These are phyloP conservation scores for Phycodurus eques DNA, from an alignment of 2,113 vertebrate genomes.

Conservation along the genomic window DNA sequence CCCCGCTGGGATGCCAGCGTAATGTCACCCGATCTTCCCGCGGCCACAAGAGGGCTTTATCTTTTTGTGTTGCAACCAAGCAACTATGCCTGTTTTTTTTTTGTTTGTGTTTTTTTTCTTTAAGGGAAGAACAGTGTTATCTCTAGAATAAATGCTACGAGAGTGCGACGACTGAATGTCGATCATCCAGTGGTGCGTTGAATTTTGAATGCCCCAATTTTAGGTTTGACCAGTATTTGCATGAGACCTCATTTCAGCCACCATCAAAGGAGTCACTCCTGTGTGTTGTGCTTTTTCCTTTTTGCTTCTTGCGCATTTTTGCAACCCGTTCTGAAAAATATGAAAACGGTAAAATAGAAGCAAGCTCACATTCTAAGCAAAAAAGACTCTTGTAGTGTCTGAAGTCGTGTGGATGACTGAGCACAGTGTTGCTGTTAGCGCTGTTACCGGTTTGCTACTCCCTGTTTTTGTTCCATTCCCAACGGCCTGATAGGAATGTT, in stretches of 20 bases:
- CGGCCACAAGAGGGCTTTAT: slow-evolving; percentile 2
- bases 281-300: neutral
- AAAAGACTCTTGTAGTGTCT: neutral
- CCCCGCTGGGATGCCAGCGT: slow-evolving; percentile 9
- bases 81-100: neutral
- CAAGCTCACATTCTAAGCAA: neutral
- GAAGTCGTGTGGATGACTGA: neutral
- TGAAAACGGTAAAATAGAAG: neutral
- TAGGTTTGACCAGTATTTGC: neutral
- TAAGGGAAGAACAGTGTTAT: neutral
- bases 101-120: neutral
- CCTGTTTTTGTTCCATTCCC: neutral
- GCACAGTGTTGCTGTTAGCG: neutral
- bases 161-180: neutral
- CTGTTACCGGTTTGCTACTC: neutral
- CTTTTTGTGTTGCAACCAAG: neutral
- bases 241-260: neutral
- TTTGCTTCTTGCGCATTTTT: neutral
- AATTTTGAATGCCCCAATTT: neutral
- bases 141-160: neutral
- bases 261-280: neutral
- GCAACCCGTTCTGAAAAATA: neutral
- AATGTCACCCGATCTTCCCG: slow-evolving; percentile 1
- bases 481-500: neutral
- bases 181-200: neutral